Evolutionary conservation across 2,797 vertebrate genomes (phyloP), one percentile per base, ranked within the genome.

Genomic region (Sebastes wilsoni): DNA sequence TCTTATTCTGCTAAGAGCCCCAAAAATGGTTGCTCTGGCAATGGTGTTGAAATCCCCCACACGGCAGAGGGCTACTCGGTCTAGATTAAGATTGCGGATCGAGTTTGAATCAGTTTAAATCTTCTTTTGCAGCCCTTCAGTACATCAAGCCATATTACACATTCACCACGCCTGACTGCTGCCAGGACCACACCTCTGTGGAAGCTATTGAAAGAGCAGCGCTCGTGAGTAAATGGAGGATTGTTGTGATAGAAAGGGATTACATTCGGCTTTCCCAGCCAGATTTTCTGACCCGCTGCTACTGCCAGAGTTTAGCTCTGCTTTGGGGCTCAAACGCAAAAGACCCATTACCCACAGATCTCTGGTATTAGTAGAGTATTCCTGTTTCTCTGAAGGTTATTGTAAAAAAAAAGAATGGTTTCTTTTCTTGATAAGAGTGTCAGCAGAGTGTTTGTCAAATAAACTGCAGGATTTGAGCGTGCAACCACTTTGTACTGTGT

Each of bases 191-290:
- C 73, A 78, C 66, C 66, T 84, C 71, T 54, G 38, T 72, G 34
- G n/a, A 8, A 28, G 74, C 74, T 52, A 49, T 68, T 73, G 78
- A 79, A 65, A 73, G 74, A 76, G 64, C 77, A 59, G 61, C 34
- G 59, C 74, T 85, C 70, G 28, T 27, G 81, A 68, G 73, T 77
- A 78, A 84, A 89, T 66, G 72, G 30, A 34, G 66, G 75, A 80
- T 82, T 79, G 61, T 60, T 46, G 27, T 82, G 72, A 87, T 88
- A 70, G 89, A 85, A 79, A 72, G 66, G 28, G 52, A 89, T 80
- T 75, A 59, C 20, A 36, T 78, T 83, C 75, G 54, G 71, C 58
- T 84, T 73, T 86, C 49, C 54, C 32, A 20, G 75, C 27, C 79
- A 80, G 73, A 83, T 75, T 88, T 88, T 77, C 69, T 74, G 66